Evolutionary conservation across 2,113 vertebrate genomes (phyloP).

Genomic region (Etheostoma spectabile): DNA sequence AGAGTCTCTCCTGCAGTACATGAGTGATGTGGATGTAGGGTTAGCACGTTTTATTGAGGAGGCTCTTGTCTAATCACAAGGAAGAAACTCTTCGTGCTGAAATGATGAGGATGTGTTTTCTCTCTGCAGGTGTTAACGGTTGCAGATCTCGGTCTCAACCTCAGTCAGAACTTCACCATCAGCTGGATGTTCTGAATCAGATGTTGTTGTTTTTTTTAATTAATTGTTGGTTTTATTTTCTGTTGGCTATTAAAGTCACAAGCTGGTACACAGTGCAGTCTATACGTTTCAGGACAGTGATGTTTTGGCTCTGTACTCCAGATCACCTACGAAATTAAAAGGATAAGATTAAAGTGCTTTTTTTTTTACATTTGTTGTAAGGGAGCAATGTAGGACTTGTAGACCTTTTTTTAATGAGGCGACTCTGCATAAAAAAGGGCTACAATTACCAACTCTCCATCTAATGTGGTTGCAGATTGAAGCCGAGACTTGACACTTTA

Average conservation of each 20-base stretch:
- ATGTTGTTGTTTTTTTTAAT: not conserved
- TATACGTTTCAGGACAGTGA: not conserved
- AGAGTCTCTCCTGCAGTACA: not conserved
- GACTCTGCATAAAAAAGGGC: not conserved
- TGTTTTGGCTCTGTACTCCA: conserved; percentile 13
- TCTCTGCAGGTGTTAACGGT: conserved; percentile 84
- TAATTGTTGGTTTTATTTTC: not conserved
- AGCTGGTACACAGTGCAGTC: not conserved
- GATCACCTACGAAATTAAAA: not conserved
- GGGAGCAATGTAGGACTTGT: not conserved
- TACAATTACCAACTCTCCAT: too few relatives aligned
- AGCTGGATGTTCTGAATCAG: conserved; percentile 83
- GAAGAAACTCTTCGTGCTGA: not conserved
- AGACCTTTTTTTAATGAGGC: not conserved
- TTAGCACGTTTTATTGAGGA: not conserved
- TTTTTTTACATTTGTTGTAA: not conserved
- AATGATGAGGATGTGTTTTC: not conserved
- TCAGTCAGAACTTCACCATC: conserved; percentile 88
- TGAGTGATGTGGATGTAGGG: not conserved
- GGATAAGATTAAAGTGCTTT: not conserved
- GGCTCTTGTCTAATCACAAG: not conserved
- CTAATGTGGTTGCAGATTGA: not conserved
- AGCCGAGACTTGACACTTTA: not conserved
- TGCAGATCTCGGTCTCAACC: conserved; percentile 80
- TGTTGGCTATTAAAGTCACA: not conserved